Conservation (phyloP, 2,797 vertebrate genomes). For the Pelobates cultripes region DNA sequence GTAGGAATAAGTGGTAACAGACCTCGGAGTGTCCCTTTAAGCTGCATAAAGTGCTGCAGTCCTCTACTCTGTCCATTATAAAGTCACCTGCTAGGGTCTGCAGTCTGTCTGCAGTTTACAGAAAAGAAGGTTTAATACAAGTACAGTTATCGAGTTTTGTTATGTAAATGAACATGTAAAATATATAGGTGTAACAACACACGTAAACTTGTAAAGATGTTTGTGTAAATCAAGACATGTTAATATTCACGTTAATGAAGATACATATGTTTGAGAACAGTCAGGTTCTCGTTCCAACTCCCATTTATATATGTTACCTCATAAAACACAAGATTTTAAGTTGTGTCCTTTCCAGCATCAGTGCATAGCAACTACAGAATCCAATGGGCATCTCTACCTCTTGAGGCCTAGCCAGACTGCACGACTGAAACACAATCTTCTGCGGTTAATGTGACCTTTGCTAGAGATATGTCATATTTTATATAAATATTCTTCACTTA, state of each 20-base stretch:
- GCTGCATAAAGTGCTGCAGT: slow-evolving; percentile 44
- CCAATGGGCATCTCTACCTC: not conserved
- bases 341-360: not conserved
- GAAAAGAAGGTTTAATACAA: not conserved
- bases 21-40: too few species aligned
- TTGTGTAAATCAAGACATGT: too few species aligned
- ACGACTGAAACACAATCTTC: slow-evolving; percentile 70
- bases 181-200: too few species aligned
- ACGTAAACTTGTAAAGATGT: too few species aligned
- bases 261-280: too few species aligned
- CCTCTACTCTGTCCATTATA: slow-evolving; percentile 17
- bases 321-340: too few species aligned
- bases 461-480: slow-evolving; percentile 64
- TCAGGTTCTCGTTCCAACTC: too few species aligned
- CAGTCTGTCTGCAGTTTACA: not conserved
- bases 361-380: not conserved
- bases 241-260: too few species aligned
- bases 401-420: slow-evolving; percentile 59
- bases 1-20: too few species aligned
- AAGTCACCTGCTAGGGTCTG: slow-evolving; percentile 12
- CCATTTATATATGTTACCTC: too few species aligned
- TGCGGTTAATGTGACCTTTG: slow-evolving; percentile 72
- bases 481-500: slow-evolving; percentile 68
- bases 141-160: too few species aligned
- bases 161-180: too few species aligned